phyloP scores from a whole-genome alignment of 2,888 invertebrate genomes.

The Marronus borbonicus region DNA sequence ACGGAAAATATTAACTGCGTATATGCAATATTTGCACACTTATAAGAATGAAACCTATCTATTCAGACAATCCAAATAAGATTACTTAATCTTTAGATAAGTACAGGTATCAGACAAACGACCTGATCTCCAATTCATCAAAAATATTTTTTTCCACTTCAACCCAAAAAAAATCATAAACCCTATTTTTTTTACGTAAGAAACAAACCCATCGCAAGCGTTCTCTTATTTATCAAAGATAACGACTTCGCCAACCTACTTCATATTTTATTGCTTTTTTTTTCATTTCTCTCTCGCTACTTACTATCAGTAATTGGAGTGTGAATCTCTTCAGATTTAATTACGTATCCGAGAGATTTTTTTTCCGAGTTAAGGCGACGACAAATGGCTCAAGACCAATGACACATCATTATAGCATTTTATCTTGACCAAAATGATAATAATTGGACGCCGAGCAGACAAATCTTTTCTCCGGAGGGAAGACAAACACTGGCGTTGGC shows the following conservation, averaged over 20 bases:
- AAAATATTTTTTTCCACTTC: background rate
- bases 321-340: slow-evolving; percentile 24
- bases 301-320: slow-evolving; percentile 16
- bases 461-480: slow-evolving; percentile 29
- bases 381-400: slow-evolving; percentile 30
- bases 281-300: background rate
- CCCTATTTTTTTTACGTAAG: background rate
- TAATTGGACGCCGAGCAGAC: slow-evolving; percentile 35
- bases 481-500: slow-evolving; percentile 13
- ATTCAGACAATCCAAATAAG: background rate
- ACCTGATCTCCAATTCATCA: background rate
- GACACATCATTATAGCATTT: slow-evolving; percentile 24
- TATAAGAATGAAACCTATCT: background rate
- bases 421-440: slow-evolving; percentile 42
- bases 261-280: background rate
- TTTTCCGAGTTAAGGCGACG: slow-evolving; percentile 5
- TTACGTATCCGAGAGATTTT: background rate
- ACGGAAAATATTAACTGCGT: background rate
- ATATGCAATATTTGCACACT: no score
- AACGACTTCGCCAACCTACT: slow-evolving; percentile 1
- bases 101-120: slow-evolving; percentile 12
- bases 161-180: background rate
- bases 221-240: slow-evolving; percentile 8
- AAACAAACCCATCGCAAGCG: background rate
- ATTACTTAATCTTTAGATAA: slow-evolving; percentile 1